Percentiles rank a stretch among this genome's conserved stretches.
phyloP scores from a whole-genome alignment of 2,797 vertebrate species.

The Rhynchonycteris naso region DNA sequence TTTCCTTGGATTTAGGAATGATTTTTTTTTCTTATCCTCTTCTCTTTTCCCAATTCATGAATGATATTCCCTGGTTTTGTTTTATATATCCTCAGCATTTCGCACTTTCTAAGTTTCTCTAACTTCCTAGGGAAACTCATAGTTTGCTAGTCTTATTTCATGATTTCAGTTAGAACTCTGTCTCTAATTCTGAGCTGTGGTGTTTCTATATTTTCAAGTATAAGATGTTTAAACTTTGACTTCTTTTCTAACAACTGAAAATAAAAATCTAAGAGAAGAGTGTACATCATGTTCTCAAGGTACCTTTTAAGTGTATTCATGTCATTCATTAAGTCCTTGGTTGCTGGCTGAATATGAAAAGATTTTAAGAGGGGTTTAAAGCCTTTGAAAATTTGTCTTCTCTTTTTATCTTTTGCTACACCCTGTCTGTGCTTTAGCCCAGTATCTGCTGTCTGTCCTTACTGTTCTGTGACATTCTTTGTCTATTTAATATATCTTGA shows the following conservation, averaged over 20 bases:
- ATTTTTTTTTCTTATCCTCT: background rate
- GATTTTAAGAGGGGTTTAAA: constrained; percentile 7
- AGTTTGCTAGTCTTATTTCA: background rate
- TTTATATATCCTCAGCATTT: background rate
- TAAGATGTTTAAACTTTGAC: background rate
- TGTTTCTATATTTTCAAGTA: background rate
- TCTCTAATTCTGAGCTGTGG: background rate
- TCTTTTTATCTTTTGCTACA: background rate
- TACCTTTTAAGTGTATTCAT: background rate
- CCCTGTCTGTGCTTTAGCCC: background rate
- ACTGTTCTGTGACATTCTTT: background rate
- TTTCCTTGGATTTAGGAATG: background rate
- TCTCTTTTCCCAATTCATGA: background rate
- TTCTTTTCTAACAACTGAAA: background rate
- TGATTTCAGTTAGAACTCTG: background rate
- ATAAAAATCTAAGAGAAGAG: constrained; percentile 28
- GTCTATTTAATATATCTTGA: background rate
- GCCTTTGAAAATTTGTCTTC: background rate
- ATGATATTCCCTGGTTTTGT: rapidly evolving
- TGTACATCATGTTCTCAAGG: background rate
- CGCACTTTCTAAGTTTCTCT: background rate
- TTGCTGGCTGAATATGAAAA: background rate
- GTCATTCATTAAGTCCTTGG: background rate
- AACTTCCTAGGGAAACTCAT: background rate
- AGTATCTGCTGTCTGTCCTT: background rate